Percentiles rank a stretch among this genome's conserved stretches.
Evolutionary conservation across 2,797 vertebrate genomes (phyloP).

Genomic region (Enteromius viviparus): DNA sequence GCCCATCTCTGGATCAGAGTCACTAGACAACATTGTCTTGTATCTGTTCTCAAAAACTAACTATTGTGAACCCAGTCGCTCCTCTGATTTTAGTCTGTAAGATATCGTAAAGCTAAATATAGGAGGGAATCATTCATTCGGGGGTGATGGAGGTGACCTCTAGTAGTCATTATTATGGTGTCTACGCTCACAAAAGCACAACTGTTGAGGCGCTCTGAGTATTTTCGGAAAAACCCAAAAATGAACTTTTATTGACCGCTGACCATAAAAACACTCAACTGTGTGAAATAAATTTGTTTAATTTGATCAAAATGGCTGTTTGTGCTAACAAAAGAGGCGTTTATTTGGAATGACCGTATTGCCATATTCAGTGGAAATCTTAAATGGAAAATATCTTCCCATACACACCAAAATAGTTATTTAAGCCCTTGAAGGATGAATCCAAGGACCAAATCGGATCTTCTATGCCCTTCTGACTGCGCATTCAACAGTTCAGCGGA

Average conservation of each 20-base stretch:
- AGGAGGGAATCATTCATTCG: constrained; percentile 53
- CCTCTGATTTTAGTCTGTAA: constrained; percentile 60
- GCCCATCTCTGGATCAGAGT: constrained; percentile 70
- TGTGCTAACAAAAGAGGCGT: not conserved
- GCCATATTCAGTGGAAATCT: not conserved
- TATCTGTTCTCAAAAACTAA: constrained; percentile 68
- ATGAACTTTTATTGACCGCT: constrained; percentile 47
- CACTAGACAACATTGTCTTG: constrained; percentile 69
- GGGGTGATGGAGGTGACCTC: constrained; percentile 50
- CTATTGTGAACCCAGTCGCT: constrained; percentile 50
- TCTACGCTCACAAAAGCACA: constrained; percentile 55
- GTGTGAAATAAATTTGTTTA: not conserved
- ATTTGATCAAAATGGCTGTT: constrained; percentile 20
- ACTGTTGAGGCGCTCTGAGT: constrained; percentile 45
- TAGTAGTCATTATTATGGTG: constrained; percentile 38
- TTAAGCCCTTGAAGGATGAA: constrained; percentile 19
- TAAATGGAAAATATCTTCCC: constrained; percentile 35
- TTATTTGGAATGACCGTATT: not conserved
- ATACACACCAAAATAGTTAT: constrained; percentile 10
- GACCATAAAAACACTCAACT: constrained; percentile 41
- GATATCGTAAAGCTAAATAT: constrained; percentile 63
- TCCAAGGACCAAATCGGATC: constrained; percentile 30
- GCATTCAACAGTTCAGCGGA: constrained; percentile 43
- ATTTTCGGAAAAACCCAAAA: constrained; percentile 57
- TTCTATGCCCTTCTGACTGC: constrained; percentile 29